phyloP scores from a whole-genome alignment of 2,888 invertebrate species.

The Torymus aiolomorphi region DNA sequence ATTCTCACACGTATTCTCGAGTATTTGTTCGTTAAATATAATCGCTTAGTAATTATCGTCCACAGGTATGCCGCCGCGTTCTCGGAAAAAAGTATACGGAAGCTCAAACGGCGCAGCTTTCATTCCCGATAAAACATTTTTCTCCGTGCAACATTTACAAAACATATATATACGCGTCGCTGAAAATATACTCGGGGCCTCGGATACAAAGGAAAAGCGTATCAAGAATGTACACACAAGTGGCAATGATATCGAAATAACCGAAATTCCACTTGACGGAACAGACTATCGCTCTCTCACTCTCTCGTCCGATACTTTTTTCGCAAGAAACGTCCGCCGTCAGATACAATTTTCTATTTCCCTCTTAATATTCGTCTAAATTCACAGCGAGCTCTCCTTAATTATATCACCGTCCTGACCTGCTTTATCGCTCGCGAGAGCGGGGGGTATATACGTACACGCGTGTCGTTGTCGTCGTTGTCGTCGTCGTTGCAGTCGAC shows the following conservation, averaged over 20 bases:
- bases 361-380: constrained; percentile 9
- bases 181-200: too few relatives aligned
- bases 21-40: constrained; percentile 25
- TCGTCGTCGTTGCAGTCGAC: neutral
- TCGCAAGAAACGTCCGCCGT: constrained; percentile 1
- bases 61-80: neutral
- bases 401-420: constrained; percentile 35
- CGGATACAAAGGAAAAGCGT: too few relatives aligned
- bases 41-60: constrained; percentile 14
- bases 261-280: too few relatives aligned
- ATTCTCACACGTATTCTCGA: constrained; percentile 24
- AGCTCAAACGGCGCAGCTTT: neutral
- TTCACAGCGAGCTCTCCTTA: constrained; percentile 13
- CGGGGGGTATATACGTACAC: neutral
- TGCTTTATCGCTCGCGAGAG: constrained; percentile 26
- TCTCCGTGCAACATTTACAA: too few relatives aligned
- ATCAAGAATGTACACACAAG: too few relatives aligned
- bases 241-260: too few relatives aligned
- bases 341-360: neutral
- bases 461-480: neutral
- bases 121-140: too few relatives aligned
- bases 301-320: constrained; percentile 24
- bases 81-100: constrained; percentile 13
- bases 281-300: too few relatives aligned
- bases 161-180: too few relatives aligned